phyloP scores from a whole-genome alignment of 2,888 invertebrate genomes.

The Trachelus iudaicus region DNA sequence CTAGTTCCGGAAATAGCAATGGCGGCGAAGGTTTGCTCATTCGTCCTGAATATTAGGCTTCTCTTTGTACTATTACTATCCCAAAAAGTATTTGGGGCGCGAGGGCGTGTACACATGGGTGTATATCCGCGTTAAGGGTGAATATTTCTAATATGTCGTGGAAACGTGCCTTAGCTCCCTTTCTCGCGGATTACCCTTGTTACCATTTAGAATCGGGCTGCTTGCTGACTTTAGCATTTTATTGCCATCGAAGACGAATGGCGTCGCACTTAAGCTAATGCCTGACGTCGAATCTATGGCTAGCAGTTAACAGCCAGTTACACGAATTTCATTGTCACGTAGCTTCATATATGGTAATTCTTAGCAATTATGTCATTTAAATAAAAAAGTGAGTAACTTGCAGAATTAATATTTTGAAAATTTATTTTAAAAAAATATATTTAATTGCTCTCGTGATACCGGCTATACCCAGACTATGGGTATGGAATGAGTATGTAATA shows the following conservation, averaged over 20 bases:
- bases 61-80: background rate
- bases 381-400: background rate
- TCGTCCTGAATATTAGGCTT: background rate
- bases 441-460: background rate
- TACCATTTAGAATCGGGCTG: conserved; percentile 15
- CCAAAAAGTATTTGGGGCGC: background rate
- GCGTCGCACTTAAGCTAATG: conserved; percentile 13
- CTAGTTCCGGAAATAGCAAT: background rate
- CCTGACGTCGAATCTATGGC: background rate
- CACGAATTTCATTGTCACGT: background rate
- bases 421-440: background rate
- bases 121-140: conserved; percentile 4
- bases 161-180: conserved; percentile 19
- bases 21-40: background rate
- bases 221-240: conserved; percentile 18
- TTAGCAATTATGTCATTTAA: background rate
- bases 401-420: background rate
- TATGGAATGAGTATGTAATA: background rate
- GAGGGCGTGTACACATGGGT: background rate
- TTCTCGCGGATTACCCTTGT: conserved; percentile 19
- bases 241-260: conserved; percentile 16
- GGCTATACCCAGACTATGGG: too few species aligned
- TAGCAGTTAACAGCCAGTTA: background rate
- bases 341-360: background rate
- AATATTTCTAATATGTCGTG: conserved; percentile 15